Conservation (phyloP, 1,140 invertebrate species). For the Saccostrea glomerata region DNA sequence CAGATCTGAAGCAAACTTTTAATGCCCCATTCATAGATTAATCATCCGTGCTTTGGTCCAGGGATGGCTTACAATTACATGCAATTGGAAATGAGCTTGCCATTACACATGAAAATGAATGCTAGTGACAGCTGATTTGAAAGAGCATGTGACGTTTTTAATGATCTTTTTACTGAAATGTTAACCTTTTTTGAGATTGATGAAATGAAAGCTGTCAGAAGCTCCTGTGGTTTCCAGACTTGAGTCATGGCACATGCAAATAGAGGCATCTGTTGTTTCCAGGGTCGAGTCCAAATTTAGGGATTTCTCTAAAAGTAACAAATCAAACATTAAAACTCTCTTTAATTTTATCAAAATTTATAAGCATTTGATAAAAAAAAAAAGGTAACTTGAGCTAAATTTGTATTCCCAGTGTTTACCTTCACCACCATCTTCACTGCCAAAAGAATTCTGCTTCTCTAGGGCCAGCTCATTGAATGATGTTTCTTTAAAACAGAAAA, state of each 20-base stretch:
- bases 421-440: slow-evolving; percentile 47
- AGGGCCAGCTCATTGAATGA: slow-evolving; percentile 63
- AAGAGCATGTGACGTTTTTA: too few relatives aligned
- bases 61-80: too few relatives aligned
- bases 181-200: slow-evolving; percentile 45
- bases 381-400: too few relatives aligned
- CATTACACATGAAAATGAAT: too few relatives aligned
- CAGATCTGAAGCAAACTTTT: too few relatives aligned
- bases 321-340: neutral
- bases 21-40: too few relatives aligned
- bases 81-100: too few relatives aligned
- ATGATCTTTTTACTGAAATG: neutral
- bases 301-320: neutral
- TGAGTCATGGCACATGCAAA: slow-evolving; percentile 15
- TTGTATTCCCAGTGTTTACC: neutral
- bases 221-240: slow-evolving; percentile 49
- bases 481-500: slow-evolving; percentile 53
- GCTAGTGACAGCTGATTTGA: too few relatives aligned
- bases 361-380: too few relatives aligned
- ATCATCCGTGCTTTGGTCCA: too few relatives aligned
- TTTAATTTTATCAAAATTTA: too few relatives aligned
- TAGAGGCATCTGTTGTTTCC: slow-evolving; percentile 32
- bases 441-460: slow-evolving; percentile 61
- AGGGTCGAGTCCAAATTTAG: neutral
- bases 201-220: slow-evolving; percentile 54